Percentiles rank a stretch among this genome's conserved stretches.
These are phyloP conservation scores for Buphagus erythrorhynchus DNA, from an alignment of 2,797 vertebrate genomes.

Conservation along the genomic window DNA sequence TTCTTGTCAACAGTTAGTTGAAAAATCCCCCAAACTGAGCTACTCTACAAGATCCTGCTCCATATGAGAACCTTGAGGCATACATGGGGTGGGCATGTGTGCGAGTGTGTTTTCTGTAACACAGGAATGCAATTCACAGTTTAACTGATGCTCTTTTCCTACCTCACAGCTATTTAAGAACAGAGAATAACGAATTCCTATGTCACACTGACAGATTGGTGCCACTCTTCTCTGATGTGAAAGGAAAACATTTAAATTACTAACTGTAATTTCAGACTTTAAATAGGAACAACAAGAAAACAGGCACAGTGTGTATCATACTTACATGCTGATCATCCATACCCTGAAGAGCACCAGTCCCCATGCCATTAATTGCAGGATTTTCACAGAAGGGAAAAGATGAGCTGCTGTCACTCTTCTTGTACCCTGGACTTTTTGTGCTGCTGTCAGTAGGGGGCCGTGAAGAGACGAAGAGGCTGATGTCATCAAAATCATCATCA, in stretches of 20 bases:
- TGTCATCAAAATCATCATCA: conserved; percentile 92
- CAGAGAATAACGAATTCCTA: background rate
- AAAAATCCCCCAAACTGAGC: background rate
- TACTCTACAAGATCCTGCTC: background rate
- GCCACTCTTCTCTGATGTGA: background rate
- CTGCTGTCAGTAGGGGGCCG: conserved; percentile 77
- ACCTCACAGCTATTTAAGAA: background rate
- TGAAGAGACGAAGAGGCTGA: conserved; percentile 91
- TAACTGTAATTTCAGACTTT: background rate
- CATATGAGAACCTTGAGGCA: background rate
- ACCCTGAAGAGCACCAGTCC: conserved; percentile 59
- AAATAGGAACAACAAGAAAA: background rate
- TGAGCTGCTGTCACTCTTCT: conserved; percentile 78
- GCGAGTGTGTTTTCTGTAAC: background rate
- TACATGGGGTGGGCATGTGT: background rate
- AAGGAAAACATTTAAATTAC: background rate
- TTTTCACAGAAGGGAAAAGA: conserved; percentile 81
- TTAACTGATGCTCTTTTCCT: background rate
- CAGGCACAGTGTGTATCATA: background rate
- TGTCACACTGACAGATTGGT: background rate
- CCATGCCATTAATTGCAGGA: conserved; percentile 58
- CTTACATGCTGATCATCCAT: conserved; percentile 86
- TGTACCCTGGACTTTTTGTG: conserved; percentile 73
- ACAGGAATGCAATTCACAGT: background rate
- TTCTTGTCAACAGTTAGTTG: background rate